Base-by-base conservation (phyloP, 2,888 invertebrate species). In the Gari tellinella region DNA sequence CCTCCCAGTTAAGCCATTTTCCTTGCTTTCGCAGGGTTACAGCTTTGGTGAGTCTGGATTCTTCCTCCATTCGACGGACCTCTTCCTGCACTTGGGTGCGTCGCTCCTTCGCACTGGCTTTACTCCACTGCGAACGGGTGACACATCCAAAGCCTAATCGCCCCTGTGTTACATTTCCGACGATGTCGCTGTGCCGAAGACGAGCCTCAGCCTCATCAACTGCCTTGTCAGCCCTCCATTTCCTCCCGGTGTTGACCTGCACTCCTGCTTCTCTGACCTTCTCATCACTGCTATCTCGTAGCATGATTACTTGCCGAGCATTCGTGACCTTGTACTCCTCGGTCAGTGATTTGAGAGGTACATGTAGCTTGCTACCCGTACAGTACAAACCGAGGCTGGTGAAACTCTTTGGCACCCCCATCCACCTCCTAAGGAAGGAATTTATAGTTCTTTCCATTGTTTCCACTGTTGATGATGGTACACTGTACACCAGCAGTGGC, bases 301-400 rank as follows among this genome's bases (percentile, higher is more conserved):
- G 51, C 49, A 51, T 49, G 26, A 57, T 66, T 21, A 58, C 51
- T 23, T 65, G 49, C 5, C 49, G 58, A 48, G 56, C 56, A 38
- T 64, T 68, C 1, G 61, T 64, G n/a, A 76, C 68, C 57, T 76
- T 77, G 41, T 52, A 72, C 37, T 65, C 60, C 17, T 48, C 56
- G 10, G 58, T 57, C 17, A 72, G n/a, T 15, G 65, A 52, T 26
- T 19, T 58, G 2, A 77, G 58, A 15, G 69, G 76, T 25, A 72
- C 21, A 43, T 72, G 60, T 25, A 68, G 17, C 48, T 76, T 76
- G 49, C 46, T 46, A 8, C 60, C 51, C 14, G 46, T 48, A 41
- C 64, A 60, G 49, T 78, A 69, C 25, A 66, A 17, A 12, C 53
- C 60, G 10, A 31, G 31, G 10, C 31, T 31, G 31, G 38, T 58